Base-by-base conservation (phyloP, 2,113 vertebrate species). In the Pithys albifrons region DNA sequence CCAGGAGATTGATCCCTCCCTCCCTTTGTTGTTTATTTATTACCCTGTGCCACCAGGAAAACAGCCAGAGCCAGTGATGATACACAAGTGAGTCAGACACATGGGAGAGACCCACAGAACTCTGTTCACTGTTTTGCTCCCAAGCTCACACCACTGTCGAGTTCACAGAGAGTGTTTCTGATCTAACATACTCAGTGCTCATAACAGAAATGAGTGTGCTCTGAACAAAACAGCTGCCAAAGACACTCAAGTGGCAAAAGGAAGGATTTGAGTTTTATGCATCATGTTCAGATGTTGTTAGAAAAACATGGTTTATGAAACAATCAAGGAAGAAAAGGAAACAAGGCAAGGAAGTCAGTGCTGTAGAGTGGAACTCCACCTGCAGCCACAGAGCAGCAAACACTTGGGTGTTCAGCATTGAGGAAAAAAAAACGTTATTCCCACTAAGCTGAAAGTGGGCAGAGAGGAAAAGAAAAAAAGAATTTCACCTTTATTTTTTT, bases 11-110 rank as follows among this genome's bases (percentile, higher is more conserved):
- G 57, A 74, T 29, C 4, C 12, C 5, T 65, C 10, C 17, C 8
- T 48, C n/a, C 1, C 1, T 37, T 80, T 67, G 6, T 71, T 13
- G 12, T 52, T 75, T 48, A 19, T 43, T 49, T 46, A 55, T 52
- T 88, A 23, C 7, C 5, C 22, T 54, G 12, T 35, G 17, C 8
- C 18, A 20, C 13, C 19, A 62, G n/a, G n/a, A 39, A 78, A 52
- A 67, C 0, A 2, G 35, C 19, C 49, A 66, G n/a, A 41, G 17
- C 29, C 19, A 1, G 2, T 45, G 10, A 37, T 11, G 19, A 66
- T 9, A 29, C 22, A n/a, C 1, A 25, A 19, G 11, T 28, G 5
- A 70, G 45, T 39, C 6, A 2, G 12, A 39, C 24, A 19, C 8
- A 19, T 5, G 5, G 24, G 17, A 65, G 18, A 24, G 7, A 70